Percentiles rank a stretch among this genome's conserved stretches.
Conservation (phyloP, 2,888 invertebrate species). For the Lydus trimaculatus region DNA sequence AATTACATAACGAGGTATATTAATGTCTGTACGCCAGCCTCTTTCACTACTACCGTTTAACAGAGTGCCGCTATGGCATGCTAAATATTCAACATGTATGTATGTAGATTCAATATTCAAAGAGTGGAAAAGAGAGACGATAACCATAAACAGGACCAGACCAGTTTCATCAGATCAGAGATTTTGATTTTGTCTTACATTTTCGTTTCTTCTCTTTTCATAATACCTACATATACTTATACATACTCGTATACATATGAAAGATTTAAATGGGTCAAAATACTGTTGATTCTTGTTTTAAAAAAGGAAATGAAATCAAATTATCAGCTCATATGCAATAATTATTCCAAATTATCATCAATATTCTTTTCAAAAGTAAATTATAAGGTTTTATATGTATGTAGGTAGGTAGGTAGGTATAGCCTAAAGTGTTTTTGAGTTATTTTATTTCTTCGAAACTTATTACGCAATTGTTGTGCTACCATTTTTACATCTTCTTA, state of each 20-base stretch:
- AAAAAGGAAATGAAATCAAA: neutral
- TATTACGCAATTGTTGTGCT: neutral
- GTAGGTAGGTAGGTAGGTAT: too few relatives aligned
- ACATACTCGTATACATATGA: too few relatives aligned
- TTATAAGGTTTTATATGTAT: too few relatives aligned
- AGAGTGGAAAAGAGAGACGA: neutral
- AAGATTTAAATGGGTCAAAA: neutral
- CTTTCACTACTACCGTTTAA: constrained; percentile 42
- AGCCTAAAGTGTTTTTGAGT: neutral
- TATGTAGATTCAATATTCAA: neutral
- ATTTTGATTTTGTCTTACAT: neutral
- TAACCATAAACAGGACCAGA: neutral
- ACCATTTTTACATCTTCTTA: neutral
- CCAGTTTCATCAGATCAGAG: neutral
- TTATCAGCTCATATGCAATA: neutral
- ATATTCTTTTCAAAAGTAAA: too few relatives aligned
- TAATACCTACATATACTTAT: too few relatives aligned
- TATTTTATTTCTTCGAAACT: neutral
- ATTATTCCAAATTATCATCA: neutral
- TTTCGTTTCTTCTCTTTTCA: neutral
- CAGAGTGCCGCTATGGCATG: constrained; percentile 40
- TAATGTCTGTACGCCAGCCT: constrained; percentile 45
- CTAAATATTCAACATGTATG: constrained; percentile 33
- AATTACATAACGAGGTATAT: constrained; percentile 51
- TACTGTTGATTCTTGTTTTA: neutral